These are phyloP conservation scores for Pseudomyrmex concolor DNA, from an alignment of 1,140 invertebrate genomes.

Conservation along the genomic window DNA sequence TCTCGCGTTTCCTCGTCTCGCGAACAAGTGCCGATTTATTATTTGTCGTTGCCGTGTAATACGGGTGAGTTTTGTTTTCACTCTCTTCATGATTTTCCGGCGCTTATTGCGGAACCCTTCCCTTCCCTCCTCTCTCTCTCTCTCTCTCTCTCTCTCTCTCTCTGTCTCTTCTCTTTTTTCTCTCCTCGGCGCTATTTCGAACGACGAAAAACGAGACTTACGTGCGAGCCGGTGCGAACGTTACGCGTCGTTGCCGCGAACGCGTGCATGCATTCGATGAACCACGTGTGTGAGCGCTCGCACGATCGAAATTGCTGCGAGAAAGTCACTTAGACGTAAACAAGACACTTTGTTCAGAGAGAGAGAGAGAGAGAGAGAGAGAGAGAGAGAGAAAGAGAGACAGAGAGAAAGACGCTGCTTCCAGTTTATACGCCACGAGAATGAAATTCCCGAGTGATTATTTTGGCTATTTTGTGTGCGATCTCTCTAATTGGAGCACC, in stretches of 20 bases:
- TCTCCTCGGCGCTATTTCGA: slow-evolving; percentile 6
- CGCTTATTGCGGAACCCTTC: neutral
- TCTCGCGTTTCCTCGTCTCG: neutral
- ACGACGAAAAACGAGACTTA: too few species aligned
- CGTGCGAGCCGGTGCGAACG: neutral
- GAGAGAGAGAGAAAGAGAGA: neutral
- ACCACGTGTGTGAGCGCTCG: neutral
- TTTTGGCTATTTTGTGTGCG: slow-evolving; percentile 8
- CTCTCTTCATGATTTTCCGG: slow-evolving; percentile 1
- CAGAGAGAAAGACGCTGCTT: neutral
- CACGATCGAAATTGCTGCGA: slow-evolving; percentile 26
- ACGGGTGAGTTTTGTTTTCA: slow-evolving; percentile 26
- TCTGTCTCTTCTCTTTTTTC: too few species aligned
- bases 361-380: neutral
- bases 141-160: too few species aligned
- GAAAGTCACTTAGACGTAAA: neutral
- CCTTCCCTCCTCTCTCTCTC: too few species aligned
- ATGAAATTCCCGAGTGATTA: neutral
- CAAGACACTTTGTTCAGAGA: too few species aligned
- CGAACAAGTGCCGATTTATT: slow-evolving; percentile 56
- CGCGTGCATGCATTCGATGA: neutral
- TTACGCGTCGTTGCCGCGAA: slow-evolving; percentile 7
- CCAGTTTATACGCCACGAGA: neutral
- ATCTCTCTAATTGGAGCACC: neutral
- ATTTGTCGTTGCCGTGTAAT: slow-evolving; percentile 40